These are phyloP conservation scores for Valencia hispanica DNA, from an alignment of 2,797 vertebrate species.

Conservation along the genomic window DNA sequence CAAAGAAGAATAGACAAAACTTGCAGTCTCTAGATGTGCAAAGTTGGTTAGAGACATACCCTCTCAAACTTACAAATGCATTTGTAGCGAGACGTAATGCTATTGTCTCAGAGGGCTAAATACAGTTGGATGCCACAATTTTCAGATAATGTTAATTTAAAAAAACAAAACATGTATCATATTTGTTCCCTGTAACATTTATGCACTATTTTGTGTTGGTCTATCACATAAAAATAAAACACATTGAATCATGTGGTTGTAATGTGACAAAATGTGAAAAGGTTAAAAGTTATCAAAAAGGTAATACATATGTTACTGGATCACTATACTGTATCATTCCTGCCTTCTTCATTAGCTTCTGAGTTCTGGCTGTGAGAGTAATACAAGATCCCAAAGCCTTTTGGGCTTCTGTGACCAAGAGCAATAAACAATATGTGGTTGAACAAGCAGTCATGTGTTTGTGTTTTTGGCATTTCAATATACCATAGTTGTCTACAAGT, in stretches of 20 bases:
- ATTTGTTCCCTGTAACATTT: background rate
- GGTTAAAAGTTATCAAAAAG: background rate
- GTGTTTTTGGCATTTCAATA: conserved; percentile 65
- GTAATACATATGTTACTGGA: conserved; percentile 33
- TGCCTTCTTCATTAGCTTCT: background rate
- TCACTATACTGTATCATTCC: conserved; percentile 30
- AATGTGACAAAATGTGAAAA: background rate
- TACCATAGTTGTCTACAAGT: conserved; percentile 36
- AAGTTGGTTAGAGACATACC: no score
- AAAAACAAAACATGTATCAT: background rate
- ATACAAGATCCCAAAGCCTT: conserved; percentile 62
- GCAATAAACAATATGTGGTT: conserved; percentile 79
- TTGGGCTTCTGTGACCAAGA: conserved; percentile 69
- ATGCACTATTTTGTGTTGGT: background rate
- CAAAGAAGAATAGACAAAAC: background rate
- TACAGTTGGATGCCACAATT: background rate
- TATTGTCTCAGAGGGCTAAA: background rate
- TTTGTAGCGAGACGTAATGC: no score
- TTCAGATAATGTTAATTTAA: background rate
- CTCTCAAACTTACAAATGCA: no score
- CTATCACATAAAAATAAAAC: background rate
- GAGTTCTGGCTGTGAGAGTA: conserved; percentile 40
- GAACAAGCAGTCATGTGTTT: conserved; percentile 76
- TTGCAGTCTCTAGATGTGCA: background rate
- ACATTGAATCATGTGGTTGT: background rate